Evolutionary conservation across 1,140 invertebrate genomes (phyloP).

Genomic region (Portunus trituberculatus): DNA sequence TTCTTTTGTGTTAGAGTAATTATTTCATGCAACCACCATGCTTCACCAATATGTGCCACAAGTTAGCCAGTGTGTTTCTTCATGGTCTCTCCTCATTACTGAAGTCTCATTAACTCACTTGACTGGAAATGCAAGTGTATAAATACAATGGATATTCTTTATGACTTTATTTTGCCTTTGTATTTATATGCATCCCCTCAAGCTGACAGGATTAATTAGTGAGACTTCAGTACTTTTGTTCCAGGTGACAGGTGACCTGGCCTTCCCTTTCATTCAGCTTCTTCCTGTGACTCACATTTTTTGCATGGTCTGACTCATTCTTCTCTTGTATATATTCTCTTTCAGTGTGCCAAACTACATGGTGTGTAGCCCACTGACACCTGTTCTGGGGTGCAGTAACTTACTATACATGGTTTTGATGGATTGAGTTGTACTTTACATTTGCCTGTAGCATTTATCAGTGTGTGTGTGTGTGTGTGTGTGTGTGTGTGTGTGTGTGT

Average conservation of each 20-base stretch:
- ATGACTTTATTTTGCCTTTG: too few relatives aligned
- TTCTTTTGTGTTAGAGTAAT: too few relatives aligned
- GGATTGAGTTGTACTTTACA: neutral
- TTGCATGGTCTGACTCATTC: neutral
- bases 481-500: neutral
- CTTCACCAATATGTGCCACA: too few relatives aligned
- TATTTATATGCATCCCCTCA: too few relatives aligned
- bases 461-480: slow-evolving; percentile 34
- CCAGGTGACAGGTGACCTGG: neutral
- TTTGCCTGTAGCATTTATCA: neutral
- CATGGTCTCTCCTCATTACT: too few relatives aligned
- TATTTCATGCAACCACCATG: too few relatives aligned
- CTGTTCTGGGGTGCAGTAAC: neutral
- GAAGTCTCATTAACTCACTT: too few relatives aligned
- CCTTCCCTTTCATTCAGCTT: neutral
- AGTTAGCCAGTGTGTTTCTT: too few relatives aligned
- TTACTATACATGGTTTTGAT: neutral
- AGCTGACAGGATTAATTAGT: too few relatives aligned
- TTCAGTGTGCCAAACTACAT: neutral
- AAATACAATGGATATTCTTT: too few relatives aligned
- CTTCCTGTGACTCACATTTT: neutral
- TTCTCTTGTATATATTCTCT: neutral
- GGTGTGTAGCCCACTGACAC: neutral
- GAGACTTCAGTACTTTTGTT: too few relatives aligned
- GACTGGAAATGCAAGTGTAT: too few relatives aligned